Conservation (phyloP, 2,888 invertebrate genomes). For the Digitonthophagus gazella region DNA sequence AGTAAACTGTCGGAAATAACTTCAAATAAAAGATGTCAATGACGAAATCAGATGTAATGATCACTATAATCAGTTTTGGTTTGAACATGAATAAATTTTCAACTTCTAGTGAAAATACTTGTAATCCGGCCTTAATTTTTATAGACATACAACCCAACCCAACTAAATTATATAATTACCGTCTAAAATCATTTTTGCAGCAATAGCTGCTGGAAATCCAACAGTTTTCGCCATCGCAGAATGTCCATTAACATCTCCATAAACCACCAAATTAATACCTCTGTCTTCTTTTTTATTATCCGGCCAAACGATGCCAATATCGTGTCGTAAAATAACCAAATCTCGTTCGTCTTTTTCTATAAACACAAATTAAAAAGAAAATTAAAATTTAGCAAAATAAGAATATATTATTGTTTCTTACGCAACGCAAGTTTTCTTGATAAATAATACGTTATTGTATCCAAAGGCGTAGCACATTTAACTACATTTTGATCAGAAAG, state of each 20-base stretch:
- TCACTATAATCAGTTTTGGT: too few relatives aligned
- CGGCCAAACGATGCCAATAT: conserved; percentile 89
- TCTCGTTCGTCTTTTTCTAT: conserved; percentile 80
- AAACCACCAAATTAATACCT: conserved; percentile 84
- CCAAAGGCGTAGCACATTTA: conserved; percentile 84
- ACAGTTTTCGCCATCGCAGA: conserved; percentile 97
- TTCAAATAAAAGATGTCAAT: too few relatives aligned
- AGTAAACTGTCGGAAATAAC: too few relatives aligned
- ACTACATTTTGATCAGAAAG: conserved; percentile 78
- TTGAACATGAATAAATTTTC: too few relatives aligned
- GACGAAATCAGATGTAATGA: too few relatives aligned
- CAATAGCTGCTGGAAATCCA: conserved; percentile 92
- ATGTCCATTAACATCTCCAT: conserved; percentile 77
- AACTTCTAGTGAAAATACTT: too few relatives aligned
- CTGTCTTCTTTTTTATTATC: conserved; percentile 79
- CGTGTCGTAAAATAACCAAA: conserved; percentile 90
- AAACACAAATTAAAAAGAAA: conserved; percentile 39
- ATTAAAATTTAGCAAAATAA: conserved; percentile 19
- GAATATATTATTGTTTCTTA: conserved; percentile 48
- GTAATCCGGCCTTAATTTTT: too few relatives aligned
- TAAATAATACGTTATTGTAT: conserved; percentile 88
- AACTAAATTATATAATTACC: conserved; percentile 69
- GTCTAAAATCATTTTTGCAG: conserved; percentile 95
- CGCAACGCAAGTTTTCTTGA: conserved; percentile 77
- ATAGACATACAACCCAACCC: too few relatives aligned